Evolutionary conservation across 1,140 invertebrate genomes (phyloP).

Genomic region (Lepidurus packardi): DNA sequence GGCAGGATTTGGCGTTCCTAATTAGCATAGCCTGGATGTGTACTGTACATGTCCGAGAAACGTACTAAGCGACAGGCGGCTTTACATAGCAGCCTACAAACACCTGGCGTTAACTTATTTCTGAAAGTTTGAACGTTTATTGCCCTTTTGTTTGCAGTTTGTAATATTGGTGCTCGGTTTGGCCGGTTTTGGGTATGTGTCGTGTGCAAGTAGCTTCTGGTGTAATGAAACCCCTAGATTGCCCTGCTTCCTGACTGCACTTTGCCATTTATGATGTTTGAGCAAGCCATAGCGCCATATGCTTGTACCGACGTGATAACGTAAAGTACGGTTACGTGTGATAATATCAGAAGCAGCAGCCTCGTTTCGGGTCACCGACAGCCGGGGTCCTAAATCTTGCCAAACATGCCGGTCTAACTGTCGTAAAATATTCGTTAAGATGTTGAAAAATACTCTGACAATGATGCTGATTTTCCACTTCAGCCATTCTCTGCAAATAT

Average conservation of each 20-base stretch:
- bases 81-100: not conserved
- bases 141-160: not conserved
- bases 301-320: not conserved
- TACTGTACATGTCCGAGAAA: no score
- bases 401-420: not conserved
- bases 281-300: slow-evolving; percentile 17
- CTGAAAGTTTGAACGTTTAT: not conserved
- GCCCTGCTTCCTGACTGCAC: not conserved
- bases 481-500: no score
- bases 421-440: not conserved
- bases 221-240: slow-evolving; percentile 8
- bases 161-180: not conserved
- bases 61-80: no score
- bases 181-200: not conserved
- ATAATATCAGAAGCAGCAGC: not conserved
- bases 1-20: no score
- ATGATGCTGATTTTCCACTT: no score
- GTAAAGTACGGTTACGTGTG: slow-evolving; percentile 21
- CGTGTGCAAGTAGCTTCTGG: not conserved
- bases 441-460: not conserved
- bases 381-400: slow-evolving; percentile 4
- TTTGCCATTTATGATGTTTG: slow-evolving; percentile 3
- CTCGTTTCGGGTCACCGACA: slow-evolving; percentile 11
- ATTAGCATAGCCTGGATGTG: no score
- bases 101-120: slow-evolving; percentile 9